Conservation (phyloP, 2,888 invertebrate genomes). For the Cosmia trapezina region DNA sequence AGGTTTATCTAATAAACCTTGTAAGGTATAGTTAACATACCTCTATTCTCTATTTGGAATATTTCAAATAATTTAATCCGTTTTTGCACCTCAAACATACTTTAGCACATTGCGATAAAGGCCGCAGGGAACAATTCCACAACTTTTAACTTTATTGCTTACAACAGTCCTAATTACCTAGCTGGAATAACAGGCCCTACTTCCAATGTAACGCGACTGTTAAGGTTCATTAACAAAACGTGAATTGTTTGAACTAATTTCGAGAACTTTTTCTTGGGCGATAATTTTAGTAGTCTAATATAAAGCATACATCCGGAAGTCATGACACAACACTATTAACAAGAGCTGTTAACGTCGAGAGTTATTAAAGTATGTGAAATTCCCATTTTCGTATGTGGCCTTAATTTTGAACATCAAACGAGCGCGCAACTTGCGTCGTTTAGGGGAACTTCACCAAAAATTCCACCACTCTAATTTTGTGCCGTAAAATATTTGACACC, state of each 20-base stretch:
- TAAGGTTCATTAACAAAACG: conserved; percentile 56
- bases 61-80: conserved; percentile 51
- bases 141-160: conserved; percentile 74
- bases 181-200: conserved; percentile 62
- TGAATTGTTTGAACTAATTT: conserved; percentile 32
- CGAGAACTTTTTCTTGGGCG: conserved; percentile 11
- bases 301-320: conserved; percentile 29
- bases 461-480: conserved; percentile 71
- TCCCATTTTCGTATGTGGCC: conserved; percentile 74
- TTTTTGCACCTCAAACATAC: conserved; percentile 62
- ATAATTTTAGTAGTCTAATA: conserved; percentile 23
- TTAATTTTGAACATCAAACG: conserved; percentile 78
- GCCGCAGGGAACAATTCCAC: conserved; percentile 71
- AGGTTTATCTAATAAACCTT: no score
- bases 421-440: conserved; percentile 79
- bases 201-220: conserved; percentile 62
- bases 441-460: conserved; percentile 76
- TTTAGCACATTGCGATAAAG: conserved; percentile 63
- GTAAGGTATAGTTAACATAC: no score
- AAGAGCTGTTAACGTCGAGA: conserved; percentile 56
- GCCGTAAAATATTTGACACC: conserved; percentile 75
- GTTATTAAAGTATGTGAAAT: conserved; percentile 75
- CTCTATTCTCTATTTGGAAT: conserved; percentile 10
- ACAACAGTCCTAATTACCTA: conserved; percentile 72
- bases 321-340: conserved; percentile 63